Base-by-base conservation (phyloP, 2,113 vertebrate species). In the Percopsis transmontana region DNA sequence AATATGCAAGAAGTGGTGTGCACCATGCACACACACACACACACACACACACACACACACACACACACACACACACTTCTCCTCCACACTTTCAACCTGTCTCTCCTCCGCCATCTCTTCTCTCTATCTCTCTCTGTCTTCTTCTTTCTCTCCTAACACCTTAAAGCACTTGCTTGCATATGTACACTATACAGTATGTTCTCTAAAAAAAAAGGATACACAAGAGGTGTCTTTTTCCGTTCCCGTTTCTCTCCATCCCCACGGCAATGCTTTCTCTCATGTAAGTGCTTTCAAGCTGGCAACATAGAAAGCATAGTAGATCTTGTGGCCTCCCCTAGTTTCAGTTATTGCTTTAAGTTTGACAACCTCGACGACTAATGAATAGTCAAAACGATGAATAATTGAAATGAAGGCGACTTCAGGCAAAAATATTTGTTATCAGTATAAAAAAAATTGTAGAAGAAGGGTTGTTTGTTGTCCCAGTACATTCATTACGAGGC, bases 201-300 rank as follows among this genome's bases (percentile, higher is more conserved):
- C n/a, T 33, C 27, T 7, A 7, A 33, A 33, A 33, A 33, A 33
- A 33, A 33, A 33, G 27, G 8, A 33, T 33, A 6, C 27, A 33
- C 27, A 7, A 33, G 5, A 33, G 27, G 33, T 54, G 53, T 73
- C 1, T 60, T 74, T 50, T 33, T 6, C 27, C 27, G 27, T 33
- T 33, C 27, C 54, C 18, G 62, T 23, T 50, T 68, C 72, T 24
- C 16, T 58, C 19, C 47, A 7, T 33, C 27, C 8, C 27, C 57
- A 42, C 19, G 63, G 67, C 27, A 53, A 76, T 58, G 56, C 63
- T 56, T 2, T 19, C 57, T 65, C 56, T 68, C 64, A 48, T 66
- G 33, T 82, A 82, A 77, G 79, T 82, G 74, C 64, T 85, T 83
- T 84, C 54, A 81, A 67, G 82, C 66, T 68, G 65, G 77, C 75